A percentile compares a stretch with the other conserved stretches of the same genome.
phyloP scores from a whole-genome alignment of 2,888 invertebrate species.

The Ecliptopera silaceata region DNA sequence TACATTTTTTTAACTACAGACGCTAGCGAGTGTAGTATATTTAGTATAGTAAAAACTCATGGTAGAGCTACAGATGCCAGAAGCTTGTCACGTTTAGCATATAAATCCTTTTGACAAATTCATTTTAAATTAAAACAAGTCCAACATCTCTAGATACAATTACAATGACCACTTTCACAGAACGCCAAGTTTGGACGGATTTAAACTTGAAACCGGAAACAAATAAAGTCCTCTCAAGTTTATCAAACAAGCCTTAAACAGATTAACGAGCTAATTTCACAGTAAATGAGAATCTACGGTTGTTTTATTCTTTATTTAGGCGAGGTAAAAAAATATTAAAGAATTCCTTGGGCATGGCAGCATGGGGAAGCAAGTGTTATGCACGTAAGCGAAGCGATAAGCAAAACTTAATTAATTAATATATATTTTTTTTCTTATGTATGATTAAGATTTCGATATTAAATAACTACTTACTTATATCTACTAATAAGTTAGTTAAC shows the following conservation, averaged over 20 bases:
- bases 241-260: constrained; percentile 35
- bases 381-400: constrained; percentile 3
- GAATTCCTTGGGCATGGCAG: constrained; percentile 43
- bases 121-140: neutral
- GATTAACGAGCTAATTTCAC: constrained; percentile 37
- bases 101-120: too few species aligned
- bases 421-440: too few species aligned
- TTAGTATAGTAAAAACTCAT: too few species aligned
- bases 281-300: constrained; percentile 34
- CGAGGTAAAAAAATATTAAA: constrained; percentile 41
- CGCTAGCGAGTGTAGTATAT: too few species aligned
- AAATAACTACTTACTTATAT: too few species aligned
- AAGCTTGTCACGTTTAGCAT: too few species aligned
- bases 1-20: too few species aligned
- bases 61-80: too few species aligned
- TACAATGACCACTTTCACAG: constrained; percentile 14
- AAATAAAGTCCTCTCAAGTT: constrained; percentile 37
- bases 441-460: too few species aligned
- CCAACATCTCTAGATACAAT: constrained; percentile 5
- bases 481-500: too few species aligned
- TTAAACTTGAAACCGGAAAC: constrained; percentile 31
- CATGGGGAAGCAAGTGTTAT: constrained; percentile 11
- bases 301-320: constrained; percentile 29
- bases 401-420: neutral
- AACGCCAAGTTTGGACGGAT: constrained; percentile 20